These are phyloP conservation scores for Tenebrosternarchus preto DNA, from an alignment of 2,113 vertebrate genomes.

Conservation along the genomic window DNA sequence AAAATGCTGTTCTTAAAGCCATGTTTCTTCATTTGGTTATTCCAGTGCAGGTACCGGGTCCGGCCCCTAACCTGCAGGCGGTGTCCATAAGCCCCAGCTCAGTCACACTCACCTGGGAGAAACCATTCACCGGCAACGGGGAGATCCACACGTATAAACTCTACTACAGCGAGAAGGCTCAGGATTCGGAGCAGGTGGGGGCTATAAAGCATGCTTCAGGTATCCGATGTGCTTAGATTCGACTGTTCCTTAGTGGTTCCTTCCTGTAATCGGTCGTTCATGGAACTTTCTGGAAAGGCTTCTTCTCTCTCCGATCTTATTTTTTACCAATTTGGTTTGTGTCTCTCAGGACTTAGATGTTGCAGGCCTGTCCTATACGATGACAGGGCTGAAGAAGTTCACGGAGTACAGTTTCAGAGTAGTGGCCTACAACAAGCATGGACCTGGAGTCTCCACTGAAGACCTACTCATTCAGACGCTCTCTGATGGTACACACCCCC, in stretches of 20 bases:
- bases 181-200: conserved; percentile 85
- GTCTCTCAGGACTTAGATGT: conserved; percentile 83
- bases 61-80: conserved; percentile 88
- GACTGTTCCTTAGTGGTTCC: background rate
- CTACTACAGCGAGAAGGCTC: conserved; percentile 90
- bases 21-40: background rate
- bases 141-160: conserved; percentile 94
- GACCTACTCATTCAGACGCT: conserved; percentile 83
- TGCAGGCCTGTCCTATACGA: conserved; percentile 80
- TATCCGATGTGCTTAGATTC: background rate
- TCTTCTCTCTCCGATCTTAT: background rate
- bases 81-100: conserved; percentile 79
- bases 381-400: conserved; percentile 88
- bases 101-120: conserved; percentile 85
- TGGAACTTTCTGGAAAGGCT: background rate
- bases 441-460: conserved; percentile 92
- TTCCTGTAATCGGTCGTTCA: background rate
- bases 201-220: background rate
- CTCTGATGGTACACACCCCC: conserved; percentile 81
- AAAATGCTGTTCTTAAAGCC: background rate
- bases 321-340: background rate
- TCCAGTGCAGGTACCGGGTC: conserved; percentile 93
- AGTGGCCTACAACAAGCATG: conserved; percentile 95
- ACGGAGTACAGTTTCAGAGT: conserved; percentile 93
- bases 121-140: conserved; percentile 86